Evolutionary conservation across 2,888 invertebrate species (phyloP).

Genomic region (Drosophila stalkeri): DNA sequence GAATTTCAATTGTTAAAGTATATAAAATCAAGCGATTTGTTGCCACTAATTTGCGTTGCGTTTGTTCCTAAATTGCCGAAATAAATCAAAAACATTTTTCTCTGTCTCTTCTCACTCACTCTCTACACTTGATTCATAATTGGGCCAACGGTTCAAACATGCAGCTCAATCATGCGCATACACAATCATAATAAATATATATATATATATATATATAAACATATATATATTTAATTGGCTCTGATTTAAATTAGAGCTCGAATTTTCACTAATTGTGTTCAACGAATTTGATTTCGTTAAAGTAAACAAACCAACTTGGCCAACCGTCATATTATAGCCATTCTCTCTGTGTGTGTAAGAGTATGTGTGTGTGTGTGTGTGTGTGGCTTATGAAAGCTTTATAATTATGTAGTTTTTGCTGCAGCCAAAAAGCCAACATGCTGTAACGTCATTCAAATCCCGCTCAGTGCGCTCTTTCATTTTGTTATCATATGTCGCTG

Average conservation of each 20-base stretch:
- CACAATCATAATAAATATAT: constrained; percentile 40
- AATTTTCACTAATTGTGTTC: constrained; percentile 33
- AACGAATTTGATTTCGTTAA: constrained; percentile 24
- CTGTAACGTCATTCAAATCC: neutral
- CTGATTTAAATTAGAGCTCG: constrained; percentile 36
- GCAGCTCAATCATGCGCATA: constrained; percentile 51
- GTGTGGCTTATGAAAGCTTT: constrained; percentile 5
- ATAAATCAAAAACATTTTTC: constrained; percentile 16
- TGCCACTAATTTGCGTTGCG: constrained; percentile 24
- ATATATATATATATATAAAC: constrained; percentile 23
- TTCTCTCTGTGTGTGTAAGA: neutral
- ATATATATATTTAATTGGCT: constrained; percentile 62
- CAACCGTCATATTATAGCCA: neutral
- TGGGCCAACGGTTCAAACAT: constrained; percentile 38
- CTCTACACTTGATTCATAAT: constrained; percentile 28
- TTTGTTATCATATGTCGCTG: constrained; percentile 2
- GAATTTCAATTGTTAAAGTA: constrained; percentile 1
- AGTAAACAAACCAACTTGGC: neutral
- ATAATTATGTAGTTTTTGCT: constrained; percentile 4
- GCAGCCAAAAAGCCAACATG: neutral
- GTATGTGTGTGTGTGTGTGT: neutral
- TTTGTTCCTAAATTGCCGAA: constrained; percentile 26
- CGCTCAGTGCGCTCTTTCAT: neutral
- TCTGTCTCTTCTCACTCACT: neutral
- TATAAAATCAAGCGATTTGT: constrained; percentile 12